Evolutionary conservation across 1,140 invertebrate genomes (phyloP).

Genomic region (Maniola jurtina): DNA sequence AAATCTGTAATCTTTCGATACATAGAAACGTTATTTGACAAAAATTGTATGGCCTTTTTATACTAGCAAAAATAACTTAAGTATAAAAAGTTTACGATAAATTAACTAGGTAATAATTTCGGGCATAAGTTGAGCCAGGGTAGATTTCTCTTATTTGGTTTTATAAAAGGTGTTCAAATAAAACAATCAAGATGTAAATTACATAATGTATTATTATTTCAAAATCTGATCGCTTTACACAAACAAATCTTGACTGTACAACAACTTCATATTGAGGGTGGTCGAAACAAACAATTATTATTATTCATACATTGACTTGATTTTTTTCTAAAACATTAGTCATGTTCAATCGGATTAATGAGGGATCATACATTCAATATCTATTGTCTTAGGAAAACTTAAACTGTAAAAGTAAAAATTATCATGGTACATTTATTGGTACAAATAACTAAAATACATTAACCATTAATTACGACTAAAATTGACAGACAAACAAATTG

Average conservation of each 20-base stretch:
- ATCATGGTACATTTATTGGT: slow-evolving; percentile 17
- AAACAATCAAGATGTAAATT: slow-evolving; percentile 58
- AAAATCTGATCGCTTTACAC: slow-evolving; percentile 67
- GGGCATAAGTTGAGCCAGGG: no score
- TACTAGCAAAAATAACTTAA: no score
- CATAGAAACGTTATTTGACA: no score
- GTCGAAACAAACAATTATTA: slow-evolving; percentile 35
- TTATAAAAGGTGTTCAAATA: slow-evolving; percentile 29
- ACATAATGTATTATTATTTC: slow-evolving; percentile 73
- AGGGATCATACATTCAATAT: background rate
- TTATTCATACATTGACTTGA: background rate
- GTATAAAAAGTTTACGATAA: no score
- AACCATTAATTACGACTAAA: slow-evolving; percentile 64
- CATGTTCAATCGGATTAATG: background rate
- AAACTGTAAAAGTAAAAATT: slow-evolving; percentile 13
- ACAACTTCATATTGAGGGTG: slow-evolving; percentile 47
- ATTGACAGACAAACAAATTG: slow-evolving; percentile 75
- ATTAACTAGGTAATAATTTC: no score
- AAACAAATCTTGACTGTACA: slow-evolving; percentile 57
- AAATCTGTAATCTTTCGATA: no score
- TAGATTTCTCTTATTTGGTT: no score
- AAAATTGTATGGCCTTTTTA: no score
- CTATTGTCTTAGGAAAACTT: slow-evolving; percentile 15
- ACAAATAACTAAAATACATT: slow-evolving; percentile 32
- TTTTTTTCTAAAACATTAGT: slow-evolving; percentile 5